Conservation (phyloP, 2,888 invertebrate genomes). For the Lasioglossum lativentre region DNA sequence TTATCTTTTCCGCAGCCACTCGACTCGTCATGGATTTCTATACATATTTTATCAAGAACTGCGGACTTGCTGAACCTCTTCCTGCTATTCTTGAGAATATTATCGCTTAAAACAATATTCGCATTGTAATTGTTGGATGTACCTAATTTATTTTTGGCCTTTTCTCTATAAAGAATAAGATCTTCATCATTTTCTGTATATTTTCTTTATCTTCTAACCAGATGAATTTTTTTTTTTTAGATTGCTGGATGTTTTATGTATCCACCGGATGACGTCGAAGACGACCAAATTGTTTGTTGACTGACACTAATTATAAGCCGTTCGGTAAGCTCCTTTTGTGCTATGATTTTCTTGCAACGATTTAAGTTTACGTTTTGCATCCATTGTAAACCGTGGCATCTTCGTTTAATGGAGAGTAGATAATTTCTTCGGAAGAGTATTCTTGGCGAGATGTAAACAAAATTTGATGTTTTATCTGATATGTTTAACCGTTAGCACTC, state of each 20-base stretch:
- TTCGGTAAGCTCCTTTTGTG: background rate
- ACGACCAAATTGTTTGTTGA: no score
- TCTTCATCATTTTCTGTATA: background rate
- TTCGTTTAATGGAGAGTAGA: no score
- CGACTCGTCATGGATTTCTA: conserved; percentile 6
- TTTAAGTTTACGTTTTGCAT: no score
- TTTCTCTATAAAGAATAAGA: background rate
- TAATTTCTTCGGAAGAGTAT: no score
- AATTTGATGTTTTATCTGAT: no score
- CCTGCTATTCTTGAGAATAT: background rate
- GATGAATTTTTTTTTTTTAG: background rate
- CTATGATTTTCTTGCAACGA: background rate
- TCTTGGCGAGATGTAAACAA: no score
- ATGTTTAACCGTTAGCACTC: no score
- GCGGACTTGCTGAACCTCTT: background rate
- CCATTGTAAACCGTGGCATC: no score
- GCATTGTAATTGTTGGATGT: background rate
- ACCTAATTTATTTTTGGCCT: background rate
- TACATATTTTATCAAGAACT: background rate
- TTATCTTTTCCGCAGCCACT: background rate
- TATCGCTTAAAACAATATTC: background rate
- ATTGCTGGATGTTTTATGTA: no score
- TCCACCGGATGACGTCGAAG: no score
- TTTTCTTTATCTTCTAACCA: background rate
- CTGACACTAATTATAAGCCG: background rate